phyloP scores from a whole-genome alignment of 2,797 vertebrate genomes.

The Lophotriccus pileatus region DNA sequence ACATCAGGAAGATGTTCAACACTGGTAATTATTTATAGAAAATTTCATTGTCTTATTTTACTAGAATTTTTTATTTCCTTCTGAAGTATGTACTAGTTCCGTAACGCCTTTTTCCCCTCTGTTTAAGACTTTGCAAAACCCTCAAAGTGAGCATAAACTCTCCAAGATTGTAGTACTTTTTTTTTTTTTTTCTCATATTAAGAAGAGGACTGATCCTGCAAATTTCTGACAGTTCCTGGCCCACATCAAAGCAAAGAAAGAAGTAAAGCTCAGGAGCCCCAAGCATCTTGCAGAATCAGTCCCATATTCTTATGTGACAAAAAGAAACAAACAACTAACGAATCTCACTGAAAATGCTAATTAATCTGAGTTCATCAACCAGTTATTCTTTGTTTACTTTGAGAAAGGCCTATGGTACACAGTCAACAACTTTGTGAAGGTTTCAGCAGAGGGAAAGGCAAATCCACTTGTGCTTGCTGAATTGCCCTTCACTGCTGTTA shows the following conservation, averaged over 20 bases:
- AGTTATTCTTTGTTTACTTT: constrained; percentile 9
- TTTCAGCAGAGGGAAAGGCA: constrained; percentile 37
- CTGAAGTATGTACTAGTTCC: not conserved
- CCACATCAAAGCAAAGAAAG: not conserved
- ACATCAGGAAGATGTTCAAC: not conserved
- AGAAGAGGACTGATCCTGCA: not conserved
- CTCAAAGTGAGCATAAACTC: not conserved
- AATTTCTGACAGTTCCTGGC: not conserved
- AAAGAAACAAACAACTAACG: constrained; percentile 47
- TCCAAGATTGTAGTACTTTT: not conserved
- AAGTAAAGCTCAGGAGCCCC: not conserved
- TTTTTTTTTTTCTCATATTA: constrained; percentile 47
- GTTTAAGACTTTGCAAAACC: constrained; percentile 36
- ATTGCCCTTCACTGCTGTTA: constrained; percentile 53
- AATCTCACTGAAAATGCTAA: constrained; percentile 52
- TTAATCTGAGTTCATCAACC: constrained; percentile 41
- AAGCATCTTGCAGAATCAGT: constrained; percentile 3
- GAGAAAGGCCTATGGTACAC: not conserved
- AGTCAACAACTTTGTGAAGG: not conserved
- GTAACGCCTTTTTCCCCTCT: not conserved
- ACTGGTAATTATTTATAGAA: not conserved
- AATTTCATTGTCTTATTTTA: not conserved
- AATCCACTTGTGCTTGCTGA: constrained; percentile 16
- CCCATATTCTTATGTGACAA: constrained; percentile 37
- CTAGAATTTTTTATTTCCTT: not conserved